Evolutionary conservation across 2,797 vertebrate species (phyloP).

Genomic region (Alca torda): DNA sequence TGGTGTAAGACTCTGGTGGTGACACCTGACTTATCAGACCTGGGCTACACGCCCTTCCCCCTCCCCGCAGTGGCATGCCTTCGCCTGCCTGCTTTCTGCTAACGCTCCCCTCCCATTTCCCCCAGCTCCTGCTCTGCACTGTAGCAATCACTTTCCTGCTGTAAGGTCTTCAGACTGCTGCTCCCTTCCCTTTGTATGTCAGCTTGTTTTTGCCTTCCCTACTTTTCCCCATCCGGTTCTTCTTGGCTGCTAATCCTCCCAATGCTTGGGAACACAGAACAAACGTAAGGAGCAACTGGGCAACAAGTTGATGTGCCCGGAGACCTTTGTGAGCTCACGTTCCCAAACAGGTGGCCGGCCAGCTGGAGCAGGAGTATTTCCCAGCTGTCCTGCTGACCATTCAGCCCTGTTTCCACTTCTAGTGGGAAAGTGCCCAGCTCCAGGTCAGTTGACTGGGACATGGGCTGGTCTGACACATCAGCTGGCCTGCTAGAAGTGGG

Average conservation of each 20-base stretch:
- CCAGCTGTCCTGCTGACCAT: not conserved
- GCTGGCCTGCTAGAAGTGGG: not conserved
- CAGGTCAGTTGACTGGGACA: rapidly evolving
- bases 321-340: not conserved
- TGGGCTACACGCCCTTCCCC: not conserved
- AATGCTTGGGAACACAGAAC: not conserved
- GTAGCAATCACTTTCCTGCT: not conserved
- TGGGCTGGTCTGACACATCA: not conserved
- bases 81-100: not conserved
- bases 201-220: not conserved
- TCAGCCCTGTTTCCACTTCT: not conserved
- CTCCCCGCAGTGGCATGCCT: not conserved
- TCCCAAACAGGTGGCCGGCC: not conserved
- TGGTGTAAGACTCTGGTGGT: not conserved
- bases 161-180: not conserved
- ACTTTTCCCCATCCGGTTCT: not conserved
- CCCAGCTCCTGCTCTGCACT: not conserved
- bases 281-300: not conserved
- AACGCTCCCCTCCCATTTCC: not conserved
- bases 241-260: not conserved
- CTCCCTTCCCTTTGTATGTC: not conserved
- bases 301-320: not conserved
- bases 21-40: not conserved
- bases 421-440: not conserved
- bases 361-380: not conserved